Percentiles rank a stretch among this genome's conserved stretches.
Evolutionary conservation across 2,888 invertebrate species (phyloP).

Genomic region (Ichneumoninae sp.): DNA sequence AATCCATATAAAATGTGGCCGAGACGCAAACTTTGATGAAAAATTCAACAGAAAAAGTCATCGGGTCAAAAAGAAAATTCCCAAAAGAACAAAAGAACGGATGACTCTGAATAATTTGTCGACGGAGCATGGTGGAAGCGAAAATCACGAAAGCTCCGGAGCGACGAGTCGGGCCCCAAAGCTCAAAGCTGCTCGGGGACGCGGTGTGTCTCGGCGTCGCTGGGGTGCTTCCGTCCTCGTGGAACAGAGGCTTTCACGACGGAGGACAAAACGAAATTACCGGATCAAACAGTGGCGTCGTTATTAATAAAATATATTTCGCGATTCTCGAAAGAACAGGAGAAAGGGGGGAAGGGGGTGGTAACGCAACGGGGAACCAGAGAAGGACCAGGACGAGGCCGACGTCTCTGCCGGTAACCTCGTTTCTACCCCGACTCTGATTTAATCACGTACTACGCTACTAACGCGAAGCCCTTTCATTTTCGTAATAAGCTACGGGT

Average conservation of each 20-base stretch:
- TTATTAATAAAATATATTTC: constrained; percentile 79
- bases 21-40: neutral
- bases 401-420: constrained; percentile 74
- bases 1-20: neutral
- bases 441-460: constrained; percentile 78
- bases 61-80: neutral
- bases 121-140: neutral
- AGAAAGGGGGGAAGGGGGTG: neutral
- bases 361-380: constrained; percentile 13
- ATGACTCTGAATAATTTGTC: constrained; percentile 9
- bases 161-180: constrained; percentile 17
- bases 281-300: constrained; percentile 79
- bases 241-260: constrained; percentile 68
- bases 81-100: neutral
- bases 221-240: constrained; percentile 9
- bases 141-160: constrained; percentile 1
- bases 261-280: constrained; percentile 77
- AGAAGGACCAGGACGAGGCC: constrained; percentile 35
- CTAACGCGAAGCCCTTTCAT: constrained; percentile 77
- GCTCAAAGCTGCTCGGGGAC: constrained; percentile 21
- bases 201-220: neutral
- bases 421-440: constrained; percentile 77
- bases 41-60: neutral
- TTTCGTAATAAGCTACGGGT: constrained; percentile 73
- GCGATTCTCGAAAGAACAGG: constrained; percentile 50